Base-by-base conservation (phyloP, 2,888 invertebrate genomes). In the Thereva nobilitata region DNA sequence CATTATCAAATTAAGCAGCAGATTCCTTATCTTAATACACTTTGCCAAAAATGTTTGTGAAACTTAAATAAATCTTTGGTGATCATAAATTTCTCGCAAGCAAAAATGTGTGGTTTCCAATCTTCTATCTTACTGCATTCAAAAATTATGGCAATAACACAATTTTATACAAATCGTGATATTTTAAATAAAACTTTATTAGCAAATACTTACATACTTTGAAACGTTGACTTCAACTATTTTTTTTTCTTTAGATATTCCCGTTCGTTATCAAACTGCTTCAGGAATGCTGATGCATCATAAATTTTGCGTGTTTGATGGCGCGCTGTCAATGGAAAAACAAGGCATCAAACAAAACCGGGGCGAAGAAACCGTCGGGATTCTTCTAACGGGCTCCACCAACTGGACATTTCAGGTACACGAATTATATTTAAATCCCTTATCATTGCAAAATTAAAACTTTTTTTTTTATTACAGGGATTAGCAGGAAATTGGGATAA, bases 401-500 rank as follows among this genome's bases (percentile, higher is more conserved):
- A 79, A 79, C 44, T 79, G 78, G 78, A 79, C 79, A 0, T 61
- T 67, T 49, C 75, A 75, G 72, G 75, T 74, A 63, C 45, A 56
- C 12, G 8, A 34, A 52, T 45, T 6, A 9, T 42, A 44, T 56
- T 42, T 44, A 23, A 9, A 49, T 10, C 6, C 6, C 9, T 10
- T 10, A 49, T 4, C 9, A 49, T 35, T 23, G 4, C 35, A 4
- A n/a, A 34, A 34, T 34, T 9, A 47, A 47, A n/a, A 4, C n/a
- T 10, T 47, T 47, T 47, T 9, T 23, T 23, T 59, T 23, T 23
- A 23, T 23, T 59, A 5, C 68, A 76, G 72, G 80, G 76, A 5
- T 73, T 80, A 5, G 68, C 72, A n/a, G 72, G 73, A 1, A 80
- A 80, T 71, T 80, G 75, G 75, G 80, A 80, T 68, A 79, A 78